Evolutionary conservation across 92 coral and sea anemone species (phyloP), one percentile per base, ranked within the genome.

Genomic region (Zoanthus solanderi): DNA sequence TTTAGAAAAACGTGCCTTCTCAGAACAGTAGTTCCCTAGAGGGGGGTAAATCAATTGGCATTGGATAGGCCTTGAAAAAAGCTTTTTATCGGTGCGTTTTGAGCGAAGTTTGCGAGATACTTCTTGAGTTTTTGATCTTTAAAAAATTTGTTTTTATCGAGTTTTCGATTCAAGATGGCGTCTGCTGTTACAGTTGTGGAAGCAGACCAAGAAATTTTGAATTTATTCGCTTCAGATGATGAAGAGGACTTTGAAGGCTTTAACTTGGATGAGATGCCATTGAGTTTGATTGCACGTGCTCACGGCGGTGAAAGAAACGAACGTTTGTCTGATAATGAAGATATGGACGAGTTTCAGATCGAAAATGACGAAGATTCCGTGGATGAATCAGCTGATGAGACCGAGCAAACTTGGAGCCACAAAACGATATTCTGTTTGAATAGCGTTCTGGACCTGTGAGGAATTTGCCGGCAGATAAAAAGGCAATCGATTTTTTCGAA

Each of bases 161-260:
- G 15, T 9, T 9, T 53, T 53, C 10, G 78, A 74, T 74, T 76
- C 32, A 86, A 86, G 76, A 86, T 76, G 88, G 88, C 88, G 54
- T 85, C 83, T 73, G 47, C 88, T 72, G 53, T 11, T 71, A 71
- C 80, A 72, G 48, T 78, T 85, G 72, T 58, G 78, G 89, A 60
- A 75, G 56, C 15, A 76, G 89, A 86, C 47, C 56, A 37, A 54
- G 72, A 85, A 61, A 72, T 75, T 23, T 86, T 86, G 75, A 42
- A 86, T 86, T 87, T 87, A 74, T 87, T 79, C 63, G 75, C 72
- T 6, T 87, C 90, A 87, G 75, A 74, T 50, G 86, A 87, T 54
- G 76, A 87, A 87, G 75, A 31, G 7, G 75, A 79, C 63, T 87
- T 87, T 87, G 86, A 87, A 79, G 90, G 79, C 73, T 87, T 87